Base-by-base conservation (phyloP, 1,140 invertebrate genomes). In the Neodiprion pinetum region DNA sequence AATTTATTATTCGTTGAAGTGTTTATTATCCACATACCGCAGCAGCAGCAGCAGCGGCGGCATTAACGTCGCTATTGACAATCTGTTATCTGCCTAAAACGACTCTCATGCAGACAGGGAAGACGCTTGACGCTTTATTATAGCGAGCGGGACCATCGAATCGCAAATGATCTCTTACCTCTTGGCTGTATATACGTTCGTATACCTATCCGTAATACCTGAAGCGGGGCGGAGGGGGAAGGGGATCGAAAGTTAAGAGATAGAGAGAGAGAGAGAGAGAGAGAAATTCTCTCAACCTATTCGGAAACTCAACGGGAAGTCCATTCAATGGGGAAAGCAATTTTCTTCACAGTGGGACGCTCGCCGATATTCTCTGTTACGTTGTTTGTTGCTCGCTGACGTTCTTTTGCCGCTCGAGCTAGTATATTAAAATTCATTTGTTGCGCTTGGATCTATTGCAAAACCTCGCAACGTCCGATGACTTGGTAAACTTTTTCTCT, bases 181-280 rank as follows among this genome's bases (percentile, higher is more conserved):
- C 17, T 21, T 21, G 17, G 0, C 17, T 21, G 17, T 21, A 21
- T 21, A 21, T 21, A 21, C 17, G 17, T 21, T 21, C 17, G 17
- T 21, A 21, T 53, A 53, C 50, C 50, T 53, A 21, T 21, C 17
- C 17, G 17, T 21, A 21, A 21, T 21, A 53, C 50, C 50, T 53
- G 50, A 53, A 53, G 50, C 53, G 69, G 61, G 68, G 65, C 12
- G 72, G 70, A 53, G 49, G 12, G 72, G 48, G 74, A 70, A 72
- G 47, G 61, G 66, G 72, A 74, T 71, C 67, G 53, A 72, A 72
- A 72, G 47, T 50, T 53, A 72, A 67, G 49, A 67, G n/a, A 49
- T 23, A 14, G 48, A 14, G 23, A 28, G 23, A 10, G 53, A 69
- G 47, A 65, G 50, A 78, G 78, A 71, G 73, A 71, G 71, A 77